Conservation (phyloP, 2,113 vertebrate genomes). For the Hippocampus guttulatus region DNA sequence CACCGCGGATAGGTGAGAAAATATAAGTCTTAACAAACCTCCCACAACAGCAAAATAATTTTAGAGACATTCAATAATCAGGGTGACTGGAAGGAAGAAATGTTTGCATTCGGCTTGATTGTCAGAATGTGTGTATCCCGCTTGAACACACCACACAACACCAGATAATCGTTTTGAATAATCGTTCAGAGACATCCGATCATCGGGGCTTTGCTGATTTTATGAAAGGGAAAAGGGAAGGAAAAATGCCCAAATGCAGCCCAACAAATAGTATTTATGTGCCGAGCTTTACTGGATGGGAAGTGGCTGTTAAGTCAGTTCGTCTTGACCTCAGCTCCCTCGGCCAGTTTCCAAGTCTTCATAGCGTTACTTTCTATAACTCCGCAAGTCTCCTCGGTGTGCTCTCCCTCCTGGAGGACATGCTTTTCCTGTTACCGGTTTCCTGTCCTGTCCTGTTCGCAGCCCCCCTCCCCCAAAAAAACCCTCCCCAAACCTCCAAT, state of each 20-base stretch:
- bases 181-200: not conserved
- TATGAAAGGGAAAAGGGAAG: not conserved
- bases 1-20: too few species aligned
- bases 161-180: not conserved
- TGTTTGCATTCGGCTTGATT: too few species aligned
- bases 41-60: too few species aligned
- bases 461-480: conserved; percentile 25
- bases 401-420: conserved; percentile 50
- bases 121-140: too few species aligned
- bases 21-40: too few species aligned
- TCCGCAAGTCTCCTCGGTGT: conserved; percentile 48
- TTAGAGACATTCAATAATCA: too few species aligned
- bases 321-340: conserved; percentile 39
- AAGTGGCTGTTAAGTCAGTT: conserved; percentile 34
- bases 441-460: conserved; percentile 50
- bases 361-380: conserved; percentile 38
- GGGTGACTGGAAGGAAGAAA: too few species aligned
- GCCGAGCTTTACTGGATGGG: not conserved
- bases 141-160: not conserved
- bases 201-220: not conserved
- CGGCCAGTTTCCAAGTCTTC: conserved; percentile 47
- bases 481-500: conserved; percentile 22
- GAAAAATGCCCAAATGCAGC: not conserved
- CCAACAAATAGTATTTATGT: not conserved
- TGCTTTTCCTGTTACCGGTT: conserved; percentile 58